Base-by-base conservation (phyloP, 2,888 invertebrate genomes). In the Argyra leucocephala region DNA sequence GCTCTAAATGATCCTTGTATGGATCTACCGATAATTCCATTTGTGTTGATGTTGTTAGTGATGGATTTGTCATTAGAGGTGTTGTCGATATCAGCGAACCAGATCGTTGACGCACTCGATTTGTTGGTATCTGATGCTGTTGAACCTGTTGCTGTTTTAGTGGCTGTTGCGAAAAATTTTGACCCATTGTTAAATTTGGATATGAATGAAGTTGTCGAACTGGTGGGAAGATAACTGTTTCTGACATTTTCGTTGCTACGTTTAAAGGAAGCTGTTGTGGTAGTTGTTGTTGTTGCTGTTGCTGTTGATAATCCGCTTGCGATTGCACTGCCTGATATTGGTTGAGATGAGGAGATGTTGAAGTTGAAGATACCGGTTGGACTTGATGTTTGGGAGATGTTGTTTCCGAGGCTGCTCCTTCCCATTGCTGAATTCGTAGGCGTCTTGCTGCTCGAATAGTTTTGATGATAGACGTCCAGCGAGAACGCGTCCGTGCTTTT, bases 401-500 rank as follows among this genome's bases (percentile, higher is more conserved):
- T 58, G 58, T 58, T 48, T 48, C 48, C 48, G 18, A 48, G 5
- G 48, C 18, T 5, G 18, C 15, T 48, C 48, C 48, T 48, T 48
- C 48, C 48, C 18, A 48, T 18, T 15, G 48, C 48, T 48, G 48
- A 15, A 59, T 23, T 18, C 59, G 59, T 12, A 61, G 31, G 10
- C 31, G 61, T 31, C 21, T 61, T 24, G 61, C 21, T 6, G 61
- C 61, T 21, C 31, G 61, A 7, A 61, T 31, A 59, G 63, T 63
- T 24, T 57, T 64, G 57, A 66, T 64, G 37, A 60, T 61, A 63
- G 36, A 61, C 24, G 66, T 69, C 69, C 67, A 67, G 24, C 65
- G 69, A 66, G 64, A 69, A 65, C 64, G 66, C 64, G 64, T 69
- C 69, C 65, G 66, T 63, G 57, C 69, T 69, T 67, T 67, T 67